phyloP scores from a whole-genome alignment of 2,113 vertebrate genomes.

The Propithecus coquereli region DNA sequence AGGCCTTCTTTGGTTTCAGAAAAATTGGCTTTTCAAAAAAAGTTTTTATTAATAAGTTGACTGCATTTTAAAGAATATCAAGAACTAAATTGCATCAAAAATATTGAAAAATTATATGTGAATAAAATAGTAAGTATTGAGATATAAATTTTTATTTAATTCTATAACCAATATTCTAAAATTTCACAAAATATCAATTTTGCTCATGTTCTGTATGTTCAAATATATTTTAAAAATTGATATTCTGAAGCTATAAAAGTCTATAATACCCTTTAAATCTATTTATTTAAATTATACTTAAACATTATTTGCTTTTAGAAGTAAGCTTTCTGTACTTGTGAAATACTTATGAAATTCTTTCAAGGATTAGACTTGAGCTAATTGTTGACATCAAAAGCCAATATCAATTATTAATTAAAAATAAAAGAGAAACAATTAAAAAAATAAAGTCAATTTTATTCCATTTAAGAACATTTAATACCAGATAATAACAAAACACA shows the following conservation, averaged over 20 bases:
- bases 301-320: background rate
- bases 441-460: background rate
- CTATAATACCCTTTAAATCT: background rate
- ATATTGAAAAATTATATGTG: background rate
- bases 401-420: background rate
- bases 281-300: background rate
- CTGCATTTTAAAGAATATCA: background rate
- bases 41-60: background rate
- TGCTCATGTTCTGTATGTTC: background rate
- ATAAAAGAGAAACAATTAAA: background rate
- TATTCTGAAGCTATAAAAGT: background rate
- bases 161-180: background rate
- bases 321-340: background rate
- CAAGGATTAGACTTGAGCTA: background rate
- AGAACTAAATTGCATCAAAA: background rate
- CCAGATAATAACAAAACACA: background rate
- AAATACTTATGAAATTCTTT: background rate
- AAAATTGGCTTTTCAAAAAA: conserved; percentile 31
- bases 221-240: conserved; percentile 35
- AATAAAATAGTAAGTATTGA: background rate
- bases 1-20: background rate
- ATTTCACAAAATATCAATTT: background rate
- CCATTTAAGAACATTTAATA: background rate
- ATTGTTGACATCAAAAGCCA: background rate
- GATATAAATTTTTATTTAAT: background rate